Base-by-base conservation (phyloP, 2,797 vertebrate genomes). In the Rhabdophis nuchalis region DNA sequence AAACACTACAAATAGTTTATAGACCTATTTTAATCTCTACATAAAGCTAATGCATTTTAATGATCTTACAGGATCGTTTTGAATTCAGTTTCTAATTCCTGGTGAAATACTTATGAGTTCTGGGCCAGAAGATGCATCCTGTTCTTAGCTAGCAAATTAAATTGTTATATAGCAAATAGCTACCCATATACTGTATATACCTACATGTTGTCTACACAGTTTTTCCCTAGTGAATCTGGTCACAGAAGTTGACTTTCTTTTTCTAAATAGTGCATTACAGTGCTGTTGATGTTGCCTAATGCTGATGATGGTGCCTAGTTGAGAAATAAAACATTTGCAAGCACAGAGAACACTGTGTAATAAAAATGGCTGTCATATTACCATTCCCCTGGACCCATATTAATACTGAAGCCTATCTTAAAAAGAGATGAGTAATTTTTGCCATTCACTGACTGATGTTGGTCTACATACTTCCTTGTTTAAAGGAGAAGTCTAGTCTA, bases 1-100 rank as follows among this genome's bases (percentile, higher is more conserved):
- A 92, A 72, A 88, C 93, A 93, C 90, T 95, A 95, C 90, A 95
- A 92, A 95, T 77, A 91, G 41, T 93, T 96, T 88, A 93, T 93
- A 94, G 50, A 94, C 93, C 36, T 86, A 93, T 95, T 93, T 94
- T 86, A 92, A 88, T 93, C 91, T 85, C 95, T 93, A 89, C 91
- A 88, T 68, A 94, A 4, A 0, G 58, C 91, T 89, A 92, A 93
- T 92, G 86, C 57, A 91, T 92, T 82, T 82, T 41, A 82, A 5
- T 82, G 20, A 46, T 82, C 36, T 82, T 20, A 95, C 27, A 93
- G 94, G 93, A 94, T 93, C 93, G 94, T 93, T 86, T 87, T 94
- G 94, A 88, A 94, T 89, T 93, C 13, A 86, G 2, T 5, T 23
- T 18, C 82, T 36, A 54, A 29, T 68, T 61, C 20, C 57, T 58